A percentile compares a stretch with the other conserved stretches of the same genome.
These are phyloP conservation scores for Mellivora capensis DNA, from an alignment of 2,113 vertebrate genomes.

Conservation along the genomic window DNA sequence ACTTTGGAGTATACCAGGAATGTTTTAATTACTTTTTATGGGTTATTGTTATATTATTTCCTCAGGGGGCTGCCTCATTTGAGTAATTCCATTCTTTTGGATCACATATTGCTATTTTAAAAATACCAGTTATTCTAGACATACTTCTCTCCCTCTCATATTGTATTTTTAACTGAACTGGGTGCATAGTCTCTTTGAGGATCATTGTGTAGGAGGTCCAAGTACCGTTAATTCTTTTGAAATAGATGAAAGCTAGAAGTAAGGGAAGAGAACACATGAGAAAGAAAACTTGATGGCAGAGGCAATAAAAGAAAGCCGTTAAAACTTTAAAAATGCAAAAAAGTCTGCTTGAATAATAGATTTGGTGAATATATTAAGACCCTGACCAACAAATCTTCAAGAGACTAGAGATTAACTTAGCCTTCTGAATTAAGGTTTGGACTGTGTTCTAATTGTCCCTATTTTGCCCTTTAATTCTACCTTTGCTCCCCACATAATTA, in stretches of 20 bases:
- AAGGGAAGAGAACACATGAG: not conserved
- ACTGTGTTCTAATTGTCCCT: not conserved
- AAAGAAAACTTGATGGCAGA: not conserved
- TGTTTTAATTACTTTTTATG: conserved; percentile 57
- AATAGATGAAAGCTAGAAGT: conserved; percentile 14
- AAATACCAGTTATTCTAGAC: conserved; percentile 41
- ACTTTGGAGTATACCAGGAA: conserved; percentile 36
- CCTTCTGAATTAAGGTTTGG: not conserved
- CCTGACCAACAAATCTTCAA: not conserved
- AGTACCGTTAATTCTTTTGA: conserved; percentile 32
- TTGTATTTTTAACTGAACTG: conserved; percentile 34
- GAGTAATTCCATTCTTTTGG: conserved; percentile 30
- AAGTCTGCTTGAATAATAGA: not conserved
- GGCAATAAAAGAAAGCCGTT: conserved; percentile 10
- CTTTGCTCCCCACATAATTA: not conserved
- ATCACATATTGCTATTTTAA: conserved; percentile 39
- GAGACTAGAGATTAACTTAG: not conserved
- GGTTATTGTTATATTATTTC: conserved; percentile 40
- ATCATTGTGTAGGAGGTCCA: not conserved
- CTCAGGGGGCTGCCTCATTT: conserved; percentile 27
- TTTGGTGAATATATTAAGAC: not conserved
- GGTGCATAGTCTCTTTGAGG: conserved; percentile 23
- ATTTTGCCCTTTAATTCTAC: not conserved
- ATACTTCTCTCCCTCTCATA: conserved; percentile 17
- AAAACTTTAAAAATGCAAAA: not conserved